Base-by-base conservation (phyloP, 2,888 invertebrate species). In the Poecilobothrus nobilitatus region DNA sequence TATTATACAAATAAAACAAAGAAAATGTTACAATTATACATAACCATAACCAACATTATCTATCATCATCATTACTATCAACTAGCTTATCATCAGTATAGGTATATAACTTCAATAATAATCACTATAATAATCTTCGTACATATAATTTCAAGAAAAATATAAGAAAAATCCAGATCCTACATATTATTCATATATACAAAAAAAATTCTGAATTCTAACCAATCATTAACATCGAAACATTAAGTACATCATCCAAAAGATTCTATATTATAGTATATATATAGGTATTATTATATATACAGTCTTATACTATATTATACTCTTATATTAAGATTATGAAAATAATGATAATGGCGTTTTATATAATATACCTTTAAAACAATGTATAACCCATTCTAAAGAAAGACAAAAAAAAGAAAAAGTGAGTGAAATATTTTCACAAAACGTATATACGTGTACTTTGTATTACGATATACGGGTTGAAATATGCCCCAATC, bases 161-260 rank as follows among this genome's bases (percentile, higher is more conserved):
- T 27, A 27, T 4, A 27, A 27, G 27, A 27, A 27, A 27, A 27
- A 27, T 4, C 5, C 27, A 27, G 27, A 27, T 27, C 27, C 27
- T 27, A 27, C 27, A 27, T n/a, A n/a, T 34, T 34, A 7, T 34
- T 34, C 8, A 7, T 34, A 34, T 34, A 34, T 7, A 34, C 34
- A 5, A 34, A 7, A 34, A 8, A 7, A 34, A 34, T 37, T 12
- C 53, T 53, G 18, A n/a, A 6, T 53, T 18, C 18, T n/a, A 53
- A 53, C 53, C 53, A 53, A 53, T 18, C 53, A 53, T 53, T 53
- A 53, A 53, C 53, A 53, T 53, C 53, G 53, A 53, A 53, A 18
- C 53, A 12, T 12, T 41, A 41, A 41, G 41, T 41, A 41, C 27
- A 27, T 27, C 27, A 37, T 53, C 53, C 18, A 53, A 10, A 53